Percentiles rank a stretch among this genome's conserved stretches.
These are phyloP conservation scores for Drosophila formosana DNA, from an alignment of 2,888 invertebrate genomes.

Conservation along the genomic window DNA sequence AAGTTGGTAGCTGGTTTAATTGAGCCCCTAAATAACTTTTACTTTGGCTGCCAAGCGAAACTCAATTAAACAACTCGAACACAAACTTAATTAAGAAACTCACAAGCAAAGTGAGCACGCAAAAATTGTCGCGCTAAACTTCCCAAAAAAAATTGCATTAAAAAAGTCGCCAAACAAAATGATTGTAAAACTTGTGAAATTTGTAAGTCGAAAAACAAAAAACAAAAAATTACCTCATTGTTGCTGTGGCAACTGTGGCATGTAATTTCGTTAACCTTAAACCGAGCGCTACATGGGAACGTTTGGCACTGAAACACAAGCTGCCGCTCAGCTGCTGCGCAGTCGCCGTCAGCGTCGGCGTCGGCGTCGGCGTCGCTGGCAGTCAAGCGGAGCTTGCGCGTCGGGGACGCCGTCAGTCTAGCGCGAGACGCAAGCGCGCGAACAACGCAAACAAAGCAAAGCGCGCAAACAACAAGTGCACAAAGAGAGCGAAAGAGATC, in stretches of 20 bases:
- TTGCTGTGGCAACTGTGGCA: constrained; percentile 61
- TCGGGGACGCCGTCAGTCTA: constrained; percentile 52
- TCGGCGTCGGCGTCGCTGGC: not conserved
- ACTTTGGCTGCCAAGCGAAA: constrained; percentile 62
- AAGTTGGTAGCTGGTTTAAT: constrained; percentile 54
- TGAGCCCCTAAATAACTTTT: constrained; percentile 71
- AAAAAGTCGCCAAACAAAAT: constrained; percentile 25
- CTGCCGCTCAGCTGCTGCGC: constrained; percentile 19
- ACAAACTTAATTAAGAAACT: constrained; percentile 32
- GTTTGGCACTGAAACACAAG: constrained; percentile 64
- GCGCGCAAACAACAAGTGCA: constrained; percentile 44
- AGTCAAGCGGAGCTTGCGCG: constrained; percentile 15
- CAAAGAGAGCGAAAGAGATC: constrained; percentile 1
- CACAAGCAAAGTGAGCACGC: constrained; percentile 6
- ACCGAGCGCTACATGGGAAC: constrained; percentile 31
- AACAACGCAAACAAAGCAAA: constrained; percentile 53
- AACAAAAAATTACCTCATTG: constrained; percentile 56
- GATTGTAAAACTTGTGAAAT: constrained; percentile 56
- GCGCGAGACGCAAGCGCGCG: constrained; percentile 66
- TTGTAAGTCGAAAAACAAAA: constrained; percentile 30
- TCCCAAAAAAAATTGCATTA: constrained; percentile 67
- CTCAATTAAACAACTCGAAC: constrained; percentile 38
- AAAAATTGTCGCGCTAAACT: constrained; percentile 59
- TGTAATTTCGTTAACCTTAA: constrained; percentile 69
- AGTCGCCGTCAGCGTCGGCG: constrained; percentile 13